These are phyloP conservation scores for Eudyptes chrysolophus DNA, from an alignment of 2,113 vertebrate species.

Conservation along the genomic window DNA sequence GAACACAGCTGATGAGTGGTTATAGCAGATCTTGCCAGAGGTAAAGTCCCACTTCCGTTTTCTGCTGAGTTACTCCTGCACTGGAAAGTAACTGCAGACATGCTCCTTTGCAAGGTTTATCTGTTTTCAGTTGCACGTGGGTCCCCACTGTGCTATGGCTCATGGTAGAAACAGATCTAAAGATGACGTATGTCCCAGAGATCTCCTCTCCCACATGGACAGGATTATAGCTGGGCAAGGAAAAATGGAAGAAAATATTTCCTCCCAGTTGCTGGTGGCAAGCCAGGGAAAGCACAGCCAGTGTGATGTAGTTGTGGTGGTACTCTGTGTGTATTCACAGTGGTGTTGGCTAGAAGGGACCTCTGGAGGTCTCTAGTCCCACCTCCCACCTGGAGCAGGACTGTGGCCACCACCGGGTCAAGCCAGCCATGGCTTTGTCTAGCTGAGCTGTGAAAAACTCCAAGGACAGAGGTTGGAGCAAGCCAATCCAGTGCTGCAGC, in stretches of 20 bases:
- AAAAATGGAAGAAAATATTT: neutral
- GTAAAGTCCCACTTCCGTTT: neutral
- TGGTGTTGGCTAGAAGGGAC: neutral
- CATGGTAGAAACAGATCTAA: neutral
- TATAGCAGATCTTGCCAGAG: neutral
- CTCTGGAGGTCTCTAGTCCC: neutral
- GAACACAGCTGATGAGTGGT: conserved; percentile 6
- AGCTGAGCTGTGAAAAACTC: neutral
- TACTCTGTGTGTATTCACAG: neutral
- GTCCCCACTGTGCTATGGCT: neutral
- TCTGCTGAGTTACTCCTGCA: neutral
- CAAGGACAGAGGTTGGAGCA: neutral
- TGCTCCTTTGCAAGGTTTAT: neutral
- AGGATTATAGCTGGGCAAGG: neutral
- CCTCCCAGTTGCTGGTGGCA: neutral
- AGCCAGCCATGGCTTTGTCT: neutral
- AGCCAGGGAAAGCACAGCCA: neutral
- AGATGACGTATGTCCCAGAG: neutral
- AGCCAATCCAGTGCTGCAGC: neutral
- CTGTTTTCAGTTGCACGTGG: neutral
- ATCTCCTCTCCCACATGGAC: neutral
- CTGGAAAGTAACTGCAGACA: neutral
- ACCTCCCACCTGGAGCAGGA: neutral
- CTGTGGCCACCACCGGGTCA: neutral
- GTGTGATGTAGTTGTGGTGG: neutral